Percentiles rank a stretch among this genome's conserved stretches.
phyloP scores from a whole-genome alignment of 2,113 vertebrate genomes.

The Chelonoidis abingdonii region DNA sequence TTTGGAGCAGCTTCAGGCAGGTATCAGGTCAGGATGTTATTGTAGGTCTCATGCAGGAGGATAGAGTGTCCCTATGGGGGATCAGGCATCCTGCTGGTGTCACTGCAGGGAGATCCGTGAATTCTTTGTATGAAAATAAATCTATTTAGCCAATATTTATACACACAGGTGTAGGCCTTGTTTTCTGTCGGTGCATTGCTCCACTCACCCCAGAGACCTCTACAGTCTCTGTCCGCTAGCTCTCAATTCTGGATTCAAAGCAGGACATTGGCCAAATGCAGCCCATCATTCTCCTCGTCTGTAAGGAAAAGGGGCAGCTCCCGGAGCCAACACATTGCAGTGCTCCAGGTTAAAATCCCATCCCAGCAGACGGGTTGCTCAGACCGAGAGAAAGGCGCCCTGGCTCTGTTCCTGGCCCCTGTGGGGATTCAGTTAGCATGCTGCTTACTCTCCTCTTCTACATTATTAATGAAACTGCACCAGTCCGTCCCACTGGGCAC shows the following conservation, averaged over 20 bases:
- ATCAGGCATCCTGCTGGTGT: accelerated
- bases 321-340: not conserved
- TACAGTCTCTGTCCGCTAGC: not conserved
- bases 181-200: not conserved
- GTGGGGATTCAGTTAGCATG: not conserved
- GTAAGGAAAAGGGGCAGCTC: not conserved
- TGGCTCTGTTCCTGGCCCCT: not conserved
- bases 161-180: not conserved
- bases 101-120: slow-evolving; percentile 23
- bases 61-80: not conserved
- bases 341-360: not conserved
- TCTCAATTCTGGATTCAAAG: not conserved
- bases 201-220: not conserved
- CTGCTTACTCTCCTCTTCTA: not conserved
- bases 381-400: not conserved
- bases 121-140: slow-evolving; percentile 80
- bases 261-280: not conserved
- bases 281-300: not conserved
- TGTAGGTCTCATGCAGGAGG: not conserved
- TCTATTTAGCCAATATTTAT: slow-evolving; percentile 80
- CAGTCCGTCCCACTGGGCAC: not conserved
- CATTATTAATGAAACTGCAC: not conserved
- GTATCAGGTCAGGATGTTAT: not conserved
- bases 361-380: not conserved
- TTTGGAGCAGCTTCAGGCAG: not conserved